Evolutionary conservation across 2,888 invertebrate species (phyloP), one percentile per base, ranked within the genome.

Genomic region (Atethmia centrago): DNA sequence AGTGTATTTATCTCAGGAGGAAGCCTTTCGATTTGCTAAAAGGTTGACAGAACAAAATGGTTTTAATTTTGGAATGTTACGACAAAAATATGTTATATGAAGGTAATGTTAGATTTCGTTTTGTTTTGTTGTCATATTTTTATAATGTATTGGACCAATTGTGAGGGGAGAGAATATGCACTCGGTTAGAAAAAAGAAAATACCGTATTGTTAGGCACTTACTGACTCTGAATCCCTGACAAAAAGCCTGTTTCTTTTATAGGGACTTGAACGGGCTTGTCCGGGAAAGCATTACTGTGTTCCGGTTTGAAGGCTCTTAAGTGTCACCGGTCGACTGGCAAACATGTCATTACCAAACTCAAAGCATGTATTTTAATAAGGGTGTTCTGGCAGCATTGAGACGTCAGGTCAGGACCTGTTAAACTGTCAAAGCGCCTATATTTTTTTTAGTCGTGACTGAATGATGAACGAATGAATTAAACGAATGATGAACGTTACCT

Each of bases 1-100:
- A 65, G 61, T 84, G 83, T 83, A 82, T 56, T 77, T 71, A 77
- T 81, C 78, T 80, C 75, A 59, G 25, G 70, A 80, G 76, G 80
- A 84, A 83, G 84, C 79, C 87, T 85, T 88, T 87, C 88, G 87
- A 88, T 88, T 88, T 83, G 79, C 86, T 88, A 88, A 88, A 88
- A 88, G 88, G 88, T 86, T 87, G 87, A 80, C 88, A 81, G 71
- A 80, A 86, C 83, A 79, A 83, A 80, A 85, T 67, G 82, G 73
- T 88, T 87, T 88, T 88, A 87, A 87, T 88, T 85, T 80, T 78
- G 78, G 59, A 67, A 47, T 69, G 63, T 51, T 79, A 64, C 70
- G 61, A 79, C 72, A 69, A 74, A 77, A 84, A 74, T 69, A 79
- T 74, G 56, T 66, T 82, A 62, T 62, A 73, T 36, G 75, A 42